Conservation (phyloP, 2,797 vertebrate genomes). For the Sebastes aleutianus region DNA sequence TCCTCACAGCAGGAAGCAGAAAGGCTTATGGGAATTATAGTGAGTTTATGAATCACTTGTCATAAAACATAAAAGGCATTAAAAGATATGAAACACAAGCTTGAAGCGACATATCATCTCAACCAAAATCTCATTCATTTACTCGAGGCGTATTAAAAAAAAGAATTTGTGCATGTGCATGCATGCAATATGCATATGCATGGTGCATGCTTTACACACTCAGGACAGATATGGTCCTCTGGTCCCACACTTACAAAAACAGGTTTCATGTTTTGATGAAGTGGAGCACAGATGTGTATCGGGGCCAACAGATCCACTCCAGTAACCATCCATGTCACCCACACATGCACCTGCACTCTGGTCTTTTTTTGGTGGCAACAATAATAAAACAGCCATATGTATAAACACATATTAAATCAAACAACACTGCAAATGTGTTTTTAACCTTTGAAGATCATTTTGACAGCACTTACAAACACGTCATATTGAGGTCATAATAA, state of each 20-base stretch:
- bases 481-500: neutral
- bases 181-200: neutral
- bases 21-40: neutral
- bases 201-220: neutral
- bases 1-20: neutral
- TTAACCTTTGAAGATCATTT: neutral
- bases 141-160: neutral
- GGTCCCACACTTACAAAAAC: neutral
- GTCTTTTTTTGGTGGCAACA: neutral
- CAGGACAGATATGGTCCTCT: neutral
- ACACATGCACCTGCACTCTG: conserved; percentile 40
- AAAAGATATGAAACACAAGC: neutral
- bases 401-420: neutral
- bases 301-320: conserved; percentile 36
- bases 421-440: neutral
- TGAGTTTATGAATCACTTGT: neutral
- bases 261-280: conserved; percentile 19
- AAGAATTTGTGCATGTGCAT: neutral
- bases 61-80: neutral
- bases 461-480: neutral
- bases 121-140: neutral
- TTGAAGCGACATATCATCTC: neutral
- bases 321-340: conserved; percentile 26
- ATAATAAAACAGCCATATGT: neutral
- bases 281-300: conserved; percentile 47